Percentiles rank a stretch among this genome's conserved stretches.
Evolutionary conservation across 2,888 invertebrate species (phyloP).

Genomic region (Spisula solida): DNA sequence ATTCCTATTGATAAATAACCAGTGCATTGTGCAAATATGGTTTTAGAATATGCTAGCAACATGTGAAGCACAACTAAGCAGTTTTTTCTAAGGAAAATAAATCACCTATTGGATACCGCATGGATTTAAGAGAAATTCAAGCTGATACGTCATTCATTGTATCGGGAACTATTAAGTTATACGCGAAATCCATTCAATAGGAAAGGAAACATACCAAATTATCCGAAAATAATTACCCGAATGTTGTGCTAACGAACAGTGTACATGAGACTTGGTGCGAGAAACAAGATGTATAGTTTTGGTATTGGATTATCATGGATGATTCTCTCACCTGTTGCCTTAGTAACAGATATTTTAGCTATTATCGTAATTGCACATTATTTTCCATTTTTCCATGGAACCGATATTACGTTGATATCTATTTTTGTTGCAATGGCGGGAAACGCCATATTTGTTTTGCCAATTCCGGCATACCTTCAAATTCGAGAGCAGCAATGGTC

Average conservation of each 20-base stretch:
- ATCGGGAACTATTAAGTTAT: neutral
- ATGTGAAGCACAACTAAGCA: neutral
- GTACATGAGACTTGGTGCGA: neutral
- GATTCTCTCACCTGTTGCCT: slow-evolving; percentile 76
- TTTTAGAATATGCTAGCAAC: neutral
- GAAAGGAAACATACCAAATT: neutral
- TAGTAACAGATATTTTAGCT: slow-evolving; percentile 76
- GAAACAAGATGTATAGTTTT: slow-evolving; percentile 70
- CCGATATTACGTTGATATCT: slow-evolving; percentile 79
- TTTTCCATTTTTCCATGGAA: slow-evolving; percentile 78
- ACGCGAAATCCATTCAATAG: neutral
- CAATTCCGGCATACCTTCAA: slow-evolving; percentile 75
- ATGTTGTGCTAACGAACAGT: neutral
- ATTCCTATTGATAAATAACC: neutral
- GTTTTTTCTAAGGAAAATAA: neutral
- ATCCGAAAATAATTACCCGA: slow-evolving; percentile 1
- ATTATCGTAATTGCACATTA: slow-evolving; percentile 78
- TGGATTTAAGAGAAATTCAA: neutral
- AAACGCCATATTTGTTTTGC: slow-evolving; percentile 75
- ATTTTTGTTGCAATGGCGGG: slow-evolving; percentile 76
- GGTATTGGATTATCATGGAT: slow-evolving; percentile 77
- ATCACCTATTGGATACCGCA: neutral
- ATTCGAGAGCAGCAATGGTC: slow-evolving; percentile 71
- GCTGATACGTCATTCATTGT: neutral
- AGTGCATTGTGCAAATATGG: neutral